phyloP scores from a whole-genome alignment of 92 coral and sea anemone genomes.

The Muricea muricata region DNA sequence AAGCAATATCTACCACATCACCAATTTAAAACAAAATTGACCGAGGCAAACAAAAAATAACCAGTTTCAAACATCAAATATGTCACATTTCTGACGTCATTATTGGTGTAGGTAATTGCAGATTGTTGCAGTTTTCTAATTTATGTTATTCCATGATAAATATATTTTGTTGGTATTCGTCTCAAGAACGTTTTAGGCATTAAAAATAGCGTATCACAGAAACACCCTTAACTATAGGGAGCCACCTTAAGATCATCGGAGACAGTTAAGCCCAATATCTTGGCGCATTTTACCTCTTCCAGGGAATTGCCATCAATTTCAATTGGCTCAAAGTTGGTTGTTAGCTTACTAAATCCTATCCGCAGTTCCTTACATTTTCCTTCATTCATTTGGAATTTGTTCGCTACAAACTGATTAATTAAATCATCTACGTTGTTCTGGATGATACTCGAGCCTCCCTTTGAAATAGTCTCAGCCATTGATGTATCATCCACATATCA shows the following conservation, averaged over 20 bases:
- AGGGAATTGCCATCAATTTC: neutral
- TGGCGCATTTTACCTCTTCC: neutral
- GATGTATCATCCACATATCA: neutral
- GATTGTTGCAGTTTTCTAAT: no score
- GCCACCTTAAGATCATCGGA: neutral
- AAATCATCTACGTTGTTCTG: neutral
- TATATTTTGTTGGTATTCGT: no score
- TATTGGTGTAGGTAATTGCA: no score
- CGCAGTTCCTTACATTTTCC: neutral
- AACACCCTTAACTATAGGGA: neutral
- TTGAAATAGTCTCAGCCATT: neutral
- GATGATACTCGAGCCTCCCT: neutral
- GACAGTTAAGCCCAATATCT: neutral
- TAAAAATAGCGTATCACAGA: neutral
- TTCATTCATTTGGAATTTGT: neutral
- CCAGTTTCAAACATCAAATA: no score
- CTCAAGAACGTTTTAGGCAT: no score
- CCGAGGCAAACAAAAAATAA: no score
- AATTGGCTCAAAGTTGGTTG: neutral
- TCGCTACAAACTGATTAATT: neutral
- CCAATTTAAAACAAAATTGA: no score
- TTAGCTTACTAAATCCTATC: neutral
- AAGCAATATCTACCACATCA: no score
- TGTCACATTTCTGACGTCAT: no score
- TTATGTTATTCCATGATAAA: no score